Evolutionary conservation across 2,797 vertebrate species (phyloP), one percentile per base, ranked within the genome.

Genomic region (Anomalospiza imberbis): DNA sequence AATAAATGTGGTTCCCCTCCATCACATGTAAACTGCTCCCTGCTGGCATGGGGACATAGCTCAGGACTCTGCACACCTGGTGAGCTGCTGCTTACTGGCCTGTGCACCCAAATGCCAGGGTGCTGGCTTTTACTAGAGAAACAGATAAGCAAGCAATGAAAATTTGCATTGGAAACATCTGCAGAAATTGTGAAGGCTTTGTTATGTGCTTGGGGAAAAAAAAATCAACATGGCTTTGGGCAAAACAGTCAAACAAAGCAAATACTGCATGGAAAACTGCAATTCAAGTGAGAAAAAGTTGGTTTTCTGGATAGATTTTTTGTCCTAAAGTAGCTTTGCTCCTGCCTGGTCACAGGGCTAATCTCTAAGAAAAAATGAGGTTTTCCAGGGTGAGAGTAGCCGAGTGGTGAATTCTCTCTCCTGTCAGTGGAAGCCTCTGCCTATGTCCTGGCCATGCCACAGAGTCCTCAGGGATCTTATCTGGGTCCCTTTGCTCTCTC

Each of bases 221-320:
- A 42, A 60, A 65, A 48, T 12, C 40, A 84, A 17, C 38, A 40
- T 45, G 51, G 62, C 88, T 94, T 90, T 91, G 51, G 79, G 91
- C 83, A 62, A 90, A 94, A 90, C 50, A 94, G 58, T 48, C 73
- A 78, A 89, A 94, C 60, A 92, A 94, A 92, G 82, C 62, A 75
- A 92, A 89, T 84, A 72, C 76, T 66, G 79, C 73, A 83, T 36
- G 51, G 47, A 67, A 88, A 94, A 75, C 92, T 70, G 70, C 16
- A 21, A 84, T 85, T 88, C 70, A 61, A 90, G 66, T 73, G 78
- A 88, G 79, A 77, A 93, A 62, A 94, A 42, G 62, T 62, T 94
- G 31, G 29, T 34, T 91, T 96, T 92, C 89, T 96, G 79, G 74
- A 19, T 94, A 72, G 51, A 65, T 75, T 81, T 94, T 93, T 91